These are phyloP conservation scores for Selenia dentaria DNA, from an alignment of 2,888 invertebrate genomes.

Conservation along the genomic window DNA sequence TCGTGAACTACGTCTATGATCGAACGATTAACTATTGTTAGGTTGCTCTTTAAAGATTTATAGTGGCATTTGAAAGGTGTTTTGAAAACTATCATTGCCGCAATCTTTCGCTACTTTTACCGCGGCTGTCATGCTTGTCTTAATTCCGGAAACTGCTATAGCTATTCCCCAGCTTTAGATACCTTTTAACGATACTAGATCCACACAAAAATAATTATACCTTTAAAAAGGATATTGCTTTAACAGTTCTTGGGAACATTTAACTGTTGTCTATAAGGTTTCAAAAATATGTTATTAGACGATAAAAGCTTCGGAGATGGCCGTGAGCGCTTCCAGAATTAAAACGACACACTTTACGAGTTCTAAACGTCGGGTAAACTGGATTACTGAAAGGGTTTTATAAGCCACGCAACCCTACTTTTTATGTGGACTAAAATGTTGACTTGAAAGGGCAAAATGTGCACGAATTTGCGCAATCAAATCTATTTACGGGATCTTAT, in stretches of 20 bases:
- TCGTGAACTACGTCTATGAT: conserved; percentile 10
- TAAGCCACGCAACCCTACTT: conserved; percentile 39
- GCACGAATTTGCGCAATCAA: conserved; percentile 31
- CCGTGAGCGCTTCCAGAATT: conserved; percentile 36
- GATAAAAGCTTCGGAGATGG: conserved; percentile 34
- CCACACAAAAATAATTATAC: conserved; percentile 57
- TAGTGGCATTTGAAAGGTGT: conserved; percentile 10
- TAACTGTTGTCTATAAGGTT: conserved; percentile 32
- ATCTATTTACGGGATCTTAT: conserved; percentile 23
- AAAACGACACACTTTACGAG: conserved; percentile 41
- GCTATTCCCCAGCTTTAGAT: conserved; percentile 46
- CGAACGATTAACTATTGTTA: conserved; percentile 2
- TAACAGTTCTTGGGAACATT: conserved; percentile 15
- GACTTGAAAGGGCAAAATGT: conserved; percentile 29
- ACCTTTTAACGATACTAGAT: conserved; percentile 53
- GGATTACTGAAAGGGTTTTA: conserved; percentile 46
- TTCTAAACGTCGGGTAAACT: conserved; percentile 38
- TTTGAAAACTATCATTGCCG: background rate
- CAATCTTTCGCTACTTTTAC: conserved; percentile 35
- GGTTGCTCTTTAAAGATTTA: conserved; percentile 6
- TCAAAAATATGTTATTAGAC: conserved; percentile 46
- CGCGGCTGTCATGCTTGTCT: conserved; percentile 55
- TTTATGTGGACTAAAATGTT: conserved; percentile 46
- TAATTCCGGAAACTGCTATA: conserved; percentile 58
- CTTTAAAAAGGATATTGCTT: conserved; percentile 21